Percentiles rank a stretch among this genome's conserved stretches.
Evolutionary conservation across 92 coral and sea anemone genomes (phyloP).

Genomic region (Plumapathes pennacea): DNA sequence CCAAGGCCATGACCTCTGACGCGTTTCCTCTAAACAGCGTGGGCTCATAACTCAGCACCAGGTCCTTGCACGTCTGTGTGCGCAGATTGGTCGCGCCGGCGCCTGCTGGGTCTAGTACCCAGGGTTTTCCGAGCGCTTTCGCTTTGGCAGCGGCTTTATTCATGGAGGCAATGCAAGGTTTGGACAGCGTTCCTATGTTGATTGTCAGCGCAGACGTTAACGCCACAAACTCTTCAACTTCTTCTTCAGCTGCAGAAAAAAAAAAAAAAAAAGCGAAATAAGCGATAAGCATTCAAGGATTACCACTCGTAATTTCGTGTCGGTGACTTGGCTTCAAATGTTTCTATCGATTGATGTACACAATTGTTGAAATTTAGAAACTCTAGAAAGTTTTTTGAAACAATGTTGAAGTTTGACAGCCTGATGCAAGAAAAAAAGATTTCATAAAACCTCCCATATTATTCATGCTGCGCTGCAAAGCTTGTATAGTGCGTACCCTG

Average conservation of each 20-base stretch:
- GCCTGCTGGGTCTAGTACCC: slow-evolving; percentile 52
- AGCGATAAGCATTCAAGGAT: too few species aligned
- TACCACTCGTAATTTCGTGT: too few species aligned
- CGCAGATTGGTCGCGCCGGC: slow-evolving; percentile 43
- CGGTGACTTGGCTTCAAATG: too few species aligned
- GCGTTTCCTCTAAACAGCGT: slow-evolving; percentile 49
- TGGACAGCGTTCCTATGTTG: slow-evolving; percentile 52
- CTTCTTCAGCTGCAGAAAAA: slow-evolving; percentile 34
- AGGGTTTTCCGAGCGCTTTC: slow-evolving; percentile 27
- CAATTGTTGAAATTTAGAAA: too few species aligned
- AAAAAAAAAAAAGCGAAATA: too few species aligned
- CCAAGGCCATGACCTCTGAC: slow-evolving; percentile 46
- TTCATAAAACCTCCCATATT: too few species aligned
- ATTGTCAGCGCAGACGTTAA: slow-evolving; percentile 35
- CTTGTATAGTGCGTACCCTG: too few species aligned
- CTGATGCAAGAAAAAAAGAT: too few species aligned
- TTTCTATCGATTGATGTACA: too few species aligned
- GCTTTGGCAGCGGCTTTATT: slow-evolving; percentile 53
- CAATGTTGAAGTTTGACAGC: too few species aligned
- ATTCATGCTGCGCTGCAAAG: too few species aligned
- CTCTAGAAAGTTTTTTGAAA: too few species aligned
- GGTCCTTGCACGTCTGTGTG: slow-evolving; percentile 31
- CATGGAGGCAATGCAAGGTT: slow-evolving; percentile 44
- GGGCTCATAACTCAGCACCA: slow-evolving; percentile 38
- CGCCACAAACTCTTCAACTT: slow-evolving; percentile 43